These are phyloP conservation scores for Odocoileus hemionus DNA, from an alignment of 2,113 vertebrate genomes.

Conservation along the genomic window DNA sequence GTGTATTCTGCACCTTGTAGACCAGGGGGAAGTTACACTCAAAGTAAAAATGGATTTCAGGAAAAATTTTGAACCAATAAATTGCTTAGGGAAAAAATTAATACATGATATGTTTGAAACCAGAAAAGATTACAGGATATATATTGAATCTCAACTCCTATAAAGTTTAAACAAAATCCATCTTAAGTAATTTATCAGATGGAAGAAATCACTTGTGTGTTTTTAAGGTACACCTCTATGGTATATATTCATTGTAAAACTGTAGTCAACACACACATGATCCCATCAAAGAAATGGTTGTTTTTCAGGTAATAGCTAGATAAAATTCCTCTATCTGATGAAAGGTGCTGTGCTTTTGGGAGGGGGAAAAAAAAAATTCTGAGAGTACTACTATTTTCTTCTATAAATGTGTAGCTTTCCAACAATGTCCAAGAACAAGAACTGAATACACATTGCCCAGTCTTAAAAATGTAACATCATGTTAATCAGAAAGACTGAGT, in stretches of 20 bases:
- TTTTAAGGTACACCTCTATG: background rate
- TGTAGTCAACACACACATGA: background rate
- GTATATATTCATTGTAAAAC: background rate
- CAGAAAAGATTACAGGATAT: background rate
- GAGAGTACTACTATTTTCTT: background rate
- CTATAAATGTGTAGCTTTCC: background rate
- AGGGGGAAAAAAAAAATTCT: background rate
- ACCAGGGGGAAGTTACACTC: background rate
- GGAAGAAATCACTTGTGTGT: background rate
- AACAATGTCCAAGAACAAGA: background rate
- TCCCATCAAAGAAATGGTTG: background rate
- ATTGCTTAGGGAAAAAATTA: background rate
- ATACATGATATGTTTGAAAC: background rate
- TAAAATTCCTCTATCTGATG: background rate
- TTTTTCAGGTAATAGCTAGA: background rate
- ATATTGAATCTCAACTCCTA: background rate
- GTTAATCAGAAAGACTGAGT: background rate
- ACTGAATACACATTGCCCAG: background rate
- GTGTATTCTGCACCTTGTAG: background rate
- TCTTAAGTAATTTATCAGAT: background rate
- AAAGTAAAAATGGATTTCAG: background rate
- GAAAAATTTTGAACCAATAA: background rate
- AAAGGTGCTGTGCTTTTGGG: background rate
- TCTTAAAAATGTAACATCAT: background rate
- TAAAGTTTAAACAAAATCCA: background rate